Evolutionary conservation across 2,797 vertebrate species (phyloP), one percentile per base, ranked within the genome.

Genomic region (Poecilia gillii): DNA sequence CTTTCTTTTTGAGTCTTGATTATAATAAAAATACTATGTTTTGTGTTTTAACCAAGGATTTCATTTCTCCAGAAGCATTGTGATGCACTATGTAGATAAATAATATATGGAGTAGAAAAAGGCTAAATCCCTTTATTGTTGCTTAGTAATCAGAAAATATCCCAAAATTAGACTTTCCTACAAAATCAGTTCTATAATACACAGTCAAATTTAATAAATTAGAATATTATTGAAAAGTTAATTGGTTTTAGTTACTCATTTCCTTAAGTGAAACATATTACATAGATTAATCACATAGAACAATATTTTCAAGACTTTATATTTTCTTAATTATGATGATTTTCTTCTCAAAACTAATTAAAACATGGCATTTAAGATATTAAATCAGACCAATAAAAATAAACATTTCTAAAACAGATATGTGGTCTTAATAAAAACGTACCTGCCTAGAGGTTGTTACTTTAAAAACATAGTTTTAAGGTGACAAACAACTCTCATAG

Each of bases 21-120:
- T 85, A 49, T 76, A 1, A 80, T 84, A 23, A 76, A 87, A 92
- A 88, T 87, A 81, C 90, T 91, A 80, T 47, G 0, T 31, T 53
- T 81, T 62, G 77, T 92, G 64, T 93, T 91, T 16, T 86, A 83
- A 75, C 41, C 59, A 8, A 78, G 76, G 7, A 5, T 82, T 12
- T 18, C 0, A 3, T 53, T 47, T 70, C 59, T 79, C 18, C 53
- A 81, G 3, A 66, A 49, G 72, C 0, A 36, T 33, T 47, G 11
- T 47, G 0, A 64, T 80, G 43, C 74, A 9, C 31, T 36, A 33
- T 33, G 23, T 20, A 39, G 33, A 64, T 64, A 20, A 16, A 33
- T 31, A 68, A 68, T 23, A 68, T 4, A 25, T 39, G 31, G 3
- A 68, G 9, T 41, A 41, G 20, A 39, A 62, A 7, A 62, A 7